A percentile compares a stretch with the other conserved stretches of the same genome.
Evolutionary conservation across 2,888 invertebrate species (phyloP).

Genomic region (Alitta virens): DNA sequence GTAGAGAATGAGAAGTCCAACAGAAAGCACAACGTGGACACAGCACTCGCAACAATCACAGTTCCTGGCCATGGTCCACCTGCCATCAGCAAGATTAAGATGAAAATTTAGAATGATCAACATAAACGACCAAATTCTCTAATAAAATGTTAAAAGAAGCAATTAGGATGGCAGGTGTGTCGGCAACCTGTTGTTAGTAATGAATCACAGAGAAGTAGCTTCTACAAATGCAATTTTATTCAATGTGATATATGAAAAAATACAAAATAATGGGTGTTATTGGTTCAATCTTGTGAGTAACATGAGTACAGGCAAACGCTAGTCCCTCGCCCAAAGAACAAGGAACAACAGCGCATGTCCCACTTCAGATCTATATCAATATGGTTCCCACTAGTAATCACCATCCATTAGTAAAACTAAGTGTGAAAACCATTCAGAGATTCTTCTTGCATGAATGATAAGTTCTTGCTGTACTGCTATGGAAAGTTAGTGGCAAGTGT

Average conservation of each 20-base stretch:
- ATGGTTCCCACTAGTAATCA: neutral
- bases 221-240: constrained; percentile 24
- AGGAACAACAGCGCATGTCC: too few relatives aligned
- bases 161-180: too few relatives aligned
- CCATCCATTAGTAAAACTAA: constrained; percentile 2
- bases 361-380: too few relatives aligned
- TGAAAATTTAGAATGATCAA: too few relatives aligned
- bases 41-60: too few relatives aligned
- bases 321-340: too few relatives aligned
- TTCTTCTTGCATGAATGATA: constrained; percentile 12
- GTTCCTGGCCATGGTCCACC: too few relatives aligned
- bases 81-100: too few relatives aligned
- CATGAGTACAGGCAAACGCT: neutral
- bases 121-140: too few relatives aligned
- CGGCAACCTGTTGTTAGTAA: constrained; percentile 13
- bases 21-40: too few relatives aligned
- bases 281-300: constrained; percentile 13
- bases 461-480: constrained; percentile 4
- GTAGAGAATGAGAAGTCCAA: too few relatives aligned
- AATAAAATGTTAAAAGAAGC: too few relatives aligned
- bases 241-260: constrained; percentile 19
- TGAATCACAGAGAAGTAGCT: constrained; percentile 22
- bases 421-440: constrained; percentile 11
- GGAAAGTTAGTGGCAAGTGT: constrained; percentile 17
- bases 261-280: constrained; percentile 14